Conservation (phyloP, 1,140 invertebrate genomes). For the Carcinoscorpius rotundicauda region DNA sequence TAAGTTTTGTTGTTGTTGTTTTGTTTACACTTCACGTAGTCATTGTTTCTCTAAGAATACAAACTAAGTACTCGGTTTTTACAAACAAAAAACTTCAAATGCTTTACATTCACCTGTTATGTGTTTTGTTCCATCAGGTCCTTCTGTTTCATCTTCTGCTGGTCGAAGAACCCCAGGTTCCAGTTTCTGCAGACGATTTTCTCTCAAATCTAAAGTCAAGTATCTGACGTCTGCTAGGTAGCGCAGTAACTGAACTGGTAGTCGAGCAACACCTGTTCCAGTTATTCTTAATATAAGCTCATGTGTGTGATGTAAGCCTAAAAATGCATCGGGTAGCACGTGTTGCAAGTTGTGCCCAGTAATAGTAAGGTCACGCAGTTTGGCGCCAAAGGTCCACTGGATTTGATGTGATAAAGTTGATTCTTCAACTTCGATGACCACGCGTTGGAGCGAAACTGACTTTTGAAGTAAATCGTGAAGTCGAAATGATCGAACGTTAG, state of each 20-base stretch:
- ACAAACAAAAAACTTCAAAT: background rate
- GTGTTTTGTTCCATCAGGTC: background rate
- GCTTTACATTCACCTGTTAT: background rate
- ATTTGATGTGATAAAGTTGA: slow-evolving; percentile 23
- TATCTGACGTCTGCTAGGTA: slow-evolving; percentile 23
- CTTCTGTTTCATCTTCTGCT: too few relatives aligned
- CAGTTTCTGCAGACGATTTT: slow-evolving; percentile 11
- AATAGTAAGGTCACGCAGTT: slow-evolving; percentile 21
- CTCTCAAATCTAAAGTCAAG: slow-evolving; percentile 20
- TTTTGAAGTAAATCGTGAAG: slow-evolving; percentile 21
- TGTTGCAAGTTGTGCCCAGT: slow-evolving; percentile 19
- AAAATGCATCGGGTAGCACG: slow-evolving; percentile 24
- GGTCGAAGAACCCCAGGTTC: too few relatives aligned
- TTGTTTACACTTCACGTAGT: too few relatives aligned
- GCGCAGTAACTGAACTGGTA: slow-evolving; percentile 19
- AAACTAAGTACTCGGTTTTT: background rate
- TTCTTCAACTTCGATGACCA: slow-evolving; percentile 20
- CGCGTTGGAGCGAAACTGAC: slow-evolving; percentile 12
- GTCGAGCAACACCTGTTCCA: slow-evolving; percentile 15
- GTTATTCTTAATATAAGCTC: slow-evolving; percentile 22
- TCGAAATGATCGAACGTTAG: slow-evolving; percentile 23
- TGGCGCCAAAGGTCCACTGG: slow-evolving; percentile 23
- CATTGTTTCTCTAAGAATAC: too few relatives aligned
- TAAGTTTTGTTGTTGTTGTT: too few relatives aligned
- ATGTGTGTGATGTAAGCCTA: slow-evolving; percentile 18